Percentiles rank a stretch among this genome's conserved stretches.
These are phyloP conservation scores for Trichacis sp. DNA, from an alignment of 2,888 invertebrate genomes.

Conservation along the genomic window DNA sequence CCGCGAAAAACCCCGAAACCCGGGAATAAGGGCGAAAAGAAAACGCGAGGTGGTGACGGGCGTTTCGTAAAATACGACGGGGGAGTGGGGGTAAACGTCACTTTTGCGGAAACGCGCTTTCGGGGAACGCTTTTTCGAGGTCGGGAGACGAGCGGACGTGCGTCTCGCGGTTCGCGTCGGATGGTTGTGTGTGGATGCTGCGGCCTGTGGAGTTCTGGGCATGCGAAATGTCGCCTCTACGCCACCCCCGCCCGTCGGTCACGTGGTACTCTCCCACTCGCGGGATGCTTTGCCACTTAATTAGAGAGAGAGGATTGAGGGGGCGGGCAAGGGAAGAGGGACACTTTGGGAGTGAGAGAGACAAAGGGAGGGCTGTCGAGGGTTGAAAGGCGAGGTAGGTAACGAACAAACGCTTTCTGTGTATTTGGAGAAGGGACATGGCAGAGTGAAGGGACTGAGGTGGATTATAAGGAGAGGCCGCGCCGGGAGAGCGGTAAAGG, in stretches of 20 bases:
- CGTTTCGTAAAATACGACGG: background rate
- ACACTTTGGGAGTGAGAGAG: conserved; percentile 6
- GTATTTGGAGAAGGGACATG: conserved; percentile 17
- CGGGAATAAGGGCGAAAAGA: background rate
- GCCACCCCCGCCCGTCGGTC: conserved; percentile 65
- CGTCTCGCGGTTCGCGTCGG: conserved; percentile 20
- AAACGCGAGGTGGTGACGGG: conserved; percentile 13
- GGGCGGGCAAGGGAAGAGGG: conserved; percentile 13
- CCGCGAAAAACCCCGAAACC: background rate
- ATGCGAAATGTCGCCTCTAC: conserved; percentile 64
- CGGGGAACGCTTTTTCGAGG: background rate
- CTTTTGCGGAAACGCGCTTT: conserved; percentile 2
- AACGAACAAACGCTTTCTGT: conserved; percentile 12
- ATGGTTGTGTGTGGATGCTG: conserved; percentile 43
- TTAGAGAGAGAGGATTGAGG: conserved; percentile 33
- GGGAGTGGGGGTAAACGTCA: conserved; percentile 10
- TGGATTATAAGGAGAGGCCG: conserved; percentile 18
- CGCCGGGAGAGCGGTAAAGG: conserved; percentile 4
- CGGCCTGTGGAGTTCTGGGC: conserved; percentile 67
- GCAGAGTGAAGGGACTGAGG: conserved; percentile 12
- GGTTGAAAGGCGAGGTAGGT: conserved; percentile 17
- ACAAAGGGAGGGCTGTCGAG: conserved; percentile 16
- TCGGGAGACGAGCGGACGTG: conserved; percentile 3
- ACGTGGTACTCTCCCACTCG: conserved; percentile 53
- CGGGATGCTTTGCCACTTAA: conserved; percentile 45